phyloP scores from a whole-genome alignment of 1,140 invertebrate genomes.

The Notospermus geniculatus region DNA sequence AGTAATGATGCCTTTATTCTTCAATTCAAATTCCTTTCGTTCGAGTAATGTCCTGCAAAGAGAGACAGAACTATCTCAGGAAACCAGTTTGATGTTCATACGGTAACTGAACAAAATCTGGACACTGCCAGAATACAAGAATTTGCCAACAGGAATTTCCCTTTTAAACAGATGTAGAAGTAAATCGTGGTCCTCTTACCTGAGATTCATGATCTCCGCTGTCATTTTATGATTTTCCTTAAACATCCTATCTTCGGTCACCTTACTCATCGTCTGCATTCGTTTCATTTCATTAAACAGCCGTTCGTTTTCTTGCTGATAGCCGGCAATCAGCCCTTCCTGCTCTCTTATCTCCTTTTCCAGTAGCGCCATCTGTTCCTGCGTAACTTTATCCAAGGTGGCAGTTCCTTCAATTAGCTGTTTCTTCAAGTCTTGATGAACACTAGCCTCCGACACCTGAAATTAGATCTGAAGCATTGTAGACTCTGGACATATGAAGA shows the following conservation, averaged over 20 bases:
- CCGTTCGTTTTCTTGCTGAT: slow-evolving; percentile 49
- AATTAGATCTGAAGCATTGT: neutral
- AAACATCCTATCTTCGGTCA: slow-evolving; percentile 48
- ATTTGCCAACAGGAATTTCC: neutral
- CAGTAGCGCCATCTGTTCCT: slow-evolving; percentile 32
- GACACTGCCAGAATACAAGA: too few relatives aligned
- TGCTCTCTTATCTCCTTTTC: slow-evolving; percentile 46
- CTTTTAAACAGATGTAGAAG: neutral
- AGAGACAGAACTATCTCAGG: neutral
- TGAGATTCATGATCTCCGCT: slow-evolving; percentile 39
- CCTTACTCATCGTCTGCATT: slow-evolving; percentile 36
- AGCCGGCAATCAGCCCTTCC: slow-evolving; percentile 46
- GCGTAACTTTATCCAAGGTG: slow-evolving; percentile 22
- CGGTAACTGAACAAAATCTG: too few relatives aligned
- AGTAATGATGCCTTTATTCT: slow-evolving; percentile 44
- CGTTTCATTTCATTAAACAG: slow-evolving; percentile 48
- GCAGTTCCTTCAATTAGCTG: slow-evolving; percentile 22
- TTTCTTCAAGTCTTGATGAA: slow-evolving; percentile 23
- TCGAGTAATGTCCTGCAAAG: slow-evolving; percentile 36
- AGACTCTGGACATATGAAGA: too few relatives aligned
- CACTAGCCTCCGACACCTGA: neutral
- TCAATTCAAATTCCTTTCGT: slow-evolving; percentile 34
- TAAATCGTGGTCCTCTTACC: slow-evolving; percentile 23
- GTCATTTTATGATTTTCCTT: slow-evolving; percentile 49
- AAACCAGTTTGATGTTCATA: too few relatives aligned